phyloP scores from a whole-genome alignment of 2,888 invertebrate genomes.

The Syrista parreyssii region DNA sequence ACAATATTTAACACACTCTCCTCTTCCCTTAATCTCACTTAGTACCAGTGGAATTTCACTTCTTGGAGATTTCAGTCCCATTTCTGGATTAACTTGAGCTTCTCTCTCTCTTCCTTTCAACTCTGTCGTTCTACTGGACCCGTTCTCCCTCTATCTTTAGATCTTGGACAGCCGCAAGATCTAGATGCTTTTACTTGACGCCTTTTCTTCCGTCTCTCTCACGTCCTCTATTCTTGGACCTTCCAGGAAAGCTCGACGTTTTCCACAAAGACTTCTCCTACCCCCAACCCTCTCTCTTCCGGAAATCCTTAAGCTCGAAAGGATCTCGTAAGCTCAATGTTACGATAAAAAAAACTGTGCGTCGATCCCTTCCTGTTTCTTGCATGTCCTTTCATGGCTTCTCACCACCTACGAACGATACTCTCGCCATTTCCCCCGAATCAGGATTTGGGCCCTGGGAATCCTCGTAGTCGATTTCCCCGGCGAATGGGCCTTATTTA shows the following conservation, averaged over 20 bases:
- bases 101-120: neutral
- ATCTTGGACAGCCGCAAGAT: neutral
- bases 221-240: neutral
- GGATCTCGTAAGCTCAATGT: neutral
- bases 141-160: neutral
- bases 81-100: neutral
- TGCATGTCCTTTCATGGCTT: neutral
- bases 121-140: neutral
- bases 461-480: neutral
- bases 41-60: neutral
- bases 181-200: neutral
- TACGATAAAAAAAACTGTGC: neutral
- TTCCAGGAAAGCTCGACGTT: neutral
- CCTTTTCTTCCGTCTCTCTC: neutral
- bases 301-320: neutral
- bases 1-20: neutral
- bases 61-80: neutral
- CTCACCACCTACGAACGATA: neutral
- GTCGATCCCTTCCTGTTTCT: neutral
- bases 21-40: neutral
- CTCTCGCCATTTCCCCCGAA: neutral
- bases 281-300: neutral
- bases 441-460: neutral
- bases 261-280: neutral
- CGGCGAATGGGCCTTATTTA: neutral